phyloP scores from a whole-genome alignment of 1,140 invertebrate genomes.

The Micrasema minimum region DNA sequence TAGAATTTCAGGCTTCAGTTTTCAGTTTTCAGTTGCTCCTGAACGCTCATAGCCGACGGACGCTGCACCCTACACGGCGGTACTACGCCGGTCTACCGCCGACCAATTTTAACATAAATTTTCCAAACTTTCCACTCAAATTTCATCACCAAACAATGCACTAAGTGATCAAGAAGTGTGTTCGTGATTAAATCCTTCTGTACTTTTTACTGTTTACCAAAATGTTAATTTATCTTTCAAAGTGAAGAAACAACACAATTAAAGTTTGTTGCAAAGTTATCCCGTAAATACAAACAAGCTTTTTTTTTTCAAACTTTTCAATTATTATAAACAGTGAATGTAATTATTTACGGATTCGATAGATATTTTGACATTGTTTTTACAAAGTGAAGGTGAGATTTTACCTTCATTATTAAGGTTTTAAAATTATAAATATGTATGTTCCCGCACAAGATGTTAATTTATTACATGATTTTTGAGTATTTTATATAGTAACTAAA shows the following conservation, averaged over 20 bases:
- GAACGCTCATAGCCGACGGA: slow-evolving; percentile 8
- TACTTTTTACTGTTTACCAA: neutral
- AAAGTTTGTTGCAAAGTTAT: slow-evolving; percentile 11
- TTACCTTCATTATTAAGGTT: neutral
- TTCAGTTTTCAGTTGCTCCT: slow-evolving; percentile 1
- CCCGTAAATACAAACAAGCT: neutral
- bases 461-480: too few species aligned
- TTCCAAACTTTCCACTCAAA: neutral
- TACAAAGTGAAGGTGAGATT: neutral
- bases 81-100: slow-evolving; percentile 23
- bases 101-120: neutral
- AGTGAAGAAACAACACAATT: neutral
- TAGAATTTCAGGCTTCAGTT: neutral
- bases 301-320: neutral
- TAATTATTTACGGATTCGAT: neutral
- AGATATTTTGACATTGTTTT: neutral
- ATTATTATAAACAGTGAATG: neutral
- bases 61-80: neutral
- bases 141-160: neutral
- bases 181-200: neutral
- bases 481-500: too few species aligned
- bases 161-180: neutral
- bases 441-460: too few species aligned
- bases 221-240: neutral
- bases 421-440: too few species aligned